Conservation (phyloP, 2,888 invertebrate species). For the Boloria selene region DNA sequence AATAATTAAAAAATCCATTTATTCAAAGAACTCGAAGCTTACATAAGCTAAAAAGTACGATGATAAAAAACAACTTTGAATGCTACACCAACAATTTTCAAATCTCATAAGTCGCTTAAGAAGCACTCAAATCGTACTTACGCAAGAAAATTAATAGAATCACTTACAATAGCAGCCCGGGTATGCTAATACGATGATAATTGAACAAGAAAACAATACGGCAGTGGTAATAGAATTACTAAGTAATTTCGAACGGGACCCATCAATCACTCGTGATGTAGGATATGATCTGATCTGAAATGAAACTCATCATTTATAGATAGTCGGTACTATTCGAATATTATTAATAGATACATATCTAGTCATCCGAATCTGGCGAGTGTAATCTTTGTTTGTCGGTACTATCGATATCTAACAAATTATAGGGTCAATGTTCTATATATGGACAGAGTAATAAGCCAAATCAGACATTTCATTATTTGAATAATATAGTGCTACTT, state of each 20-base stretch:
- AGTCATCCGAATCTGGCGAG: constrained; percentile 77
- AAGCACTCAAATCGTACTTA: constrained; percentile 13
- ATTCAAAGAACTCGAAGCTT: no score
- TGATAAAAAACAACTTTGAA: neutral
- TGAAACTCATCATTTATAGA: constrained; percentile 82
- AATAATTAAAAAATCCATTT: no score
- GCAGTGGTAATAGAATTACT: constrained; percentile 74
- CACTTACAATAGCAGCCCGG: constrained; percentile 34
- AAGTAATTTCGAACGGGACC: constrained; percentile 65
- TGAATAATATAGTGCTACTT: constrained; percentile 33
- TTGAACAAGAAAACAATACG: constrained; percentile 72
- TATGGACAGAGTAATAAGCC: constrained; percentile 36
- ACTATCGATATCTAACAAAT: constrained; percentile 71
- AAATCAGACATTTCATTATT: constrained; percentile 39
- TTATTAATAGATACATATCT: constrained; percentile 81
- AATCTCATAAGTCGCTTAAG: constrained; percentile 4
- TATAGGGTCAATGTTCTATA: constrained; percentile 52
- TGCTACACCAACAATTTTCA: neutral
- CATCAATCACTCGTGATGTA: constrained; percentile 77
- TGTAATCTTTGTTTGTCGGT: constrained; percentile 72
- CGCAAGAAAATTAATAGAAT: constrained; percentile 43
- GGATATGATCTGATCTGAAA: constrained; percentile 80
- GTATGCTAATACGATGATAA: constrained; percentile 75
- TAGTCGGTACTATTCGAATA: constrained; percentile 76
- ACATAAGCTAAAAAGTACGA: no score